Evolutionary conservation across 2,113 vertebrate genomes (phyloP).

Genomic region (Amphilophus citrinellus): DNA sequence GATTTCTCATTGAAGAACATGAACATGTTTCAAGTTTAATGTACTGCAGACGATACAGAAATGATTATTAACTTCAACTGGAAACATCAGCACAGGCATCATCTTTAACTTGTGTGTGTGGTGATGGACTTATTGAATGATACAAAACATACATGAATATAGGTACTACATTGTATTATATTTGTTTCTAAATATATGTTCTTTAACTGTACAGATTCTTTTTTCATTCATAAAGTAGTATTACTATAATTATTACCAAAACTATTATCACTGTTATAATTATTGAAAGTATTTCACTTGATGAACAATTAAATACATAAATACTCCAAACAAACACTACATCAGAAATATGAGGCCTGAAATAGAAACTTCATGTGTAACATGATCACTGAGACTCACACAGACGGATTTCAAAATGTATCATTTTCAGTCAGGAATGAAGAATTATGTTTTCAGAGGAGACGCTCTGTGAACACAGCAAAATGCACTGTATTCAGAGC

Average conservation of each 20-base stretch:
- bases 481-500: not conserved
- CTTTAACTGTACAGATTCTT: not conserved
- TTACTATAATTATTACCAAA: not conserved
- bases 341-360: not conserved
- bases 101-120: not conserved
- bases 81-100: not conserved
- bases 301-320: not conserved
- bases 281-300: not conserved
- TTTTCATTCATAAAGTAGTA: not conserved
- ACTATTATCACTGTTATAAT: not conserved
- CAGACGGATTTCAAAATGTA: not conserved
- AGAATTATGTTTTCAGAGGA: not conserved
- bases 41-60: not conserved
- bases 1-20: too few relatives aligned
- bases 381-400: not conserved
- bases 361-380: too few relatives aligned
- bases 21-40: not conserved
- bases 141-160: not conserved
- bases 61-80: not conserved
- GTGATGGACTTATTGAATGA: not conserved
- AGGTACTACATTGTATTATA: too few relatives aligned
- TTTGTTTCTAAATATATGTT: not conserved
- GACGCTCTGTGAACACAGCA: not conserved
- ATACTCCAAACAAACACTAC: not conserved
- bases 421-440: not conserved